These are phyloP conservation scores for Pheosia gnoma DNA, from an alignment of 2,888 invertebrate species.

Conservation along the genomic window DNA sequence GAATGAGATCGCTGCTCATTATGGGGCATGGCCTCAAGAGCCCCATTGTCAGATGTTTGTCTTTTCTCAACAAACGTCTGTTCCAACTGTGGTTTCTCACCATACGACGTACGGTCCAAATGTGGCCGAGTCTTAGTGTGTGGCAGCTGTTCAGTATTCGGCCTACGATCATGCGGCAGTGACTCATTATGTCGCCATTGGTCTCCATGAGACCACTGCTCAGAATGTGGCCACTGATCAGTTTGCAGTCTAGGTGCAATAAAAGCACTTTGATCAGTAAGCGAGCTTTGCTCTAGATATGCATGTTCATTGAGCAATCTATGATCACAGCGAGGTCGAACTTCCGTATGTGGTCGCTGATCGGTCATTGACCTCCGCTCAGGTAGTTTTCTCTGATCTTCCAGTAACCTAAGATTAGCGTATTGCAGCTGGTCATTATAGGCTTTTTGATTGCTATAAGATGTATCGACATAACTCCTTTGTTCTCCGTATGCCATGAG, in stretches of 20 bases:
- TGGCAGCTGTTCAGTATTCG: conserved; percentile 7
- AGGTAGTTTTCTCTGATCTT: conserved; percentile 14
- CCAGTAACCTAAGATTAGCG: conserved; percentile 14
- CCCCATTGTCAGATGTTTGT: conserved; percentile 14
- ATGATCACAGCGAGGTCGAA: conserved; percentile 14
- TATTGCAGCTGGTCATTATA: conserved; percentile 10
- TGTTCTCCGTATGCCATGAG: conserved; percentile 10
- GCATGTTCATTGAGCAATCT: conserved; percentile 12
- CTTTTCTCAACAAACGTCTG: conserved; percentile 12
- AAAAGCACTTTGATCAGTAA: conserved; percentile 10
- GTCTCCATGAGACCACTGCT: conserved; percentile 7
- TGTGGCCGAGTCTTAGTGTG: conserved; percentile 9
- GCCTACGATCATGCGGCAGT: conserved; percentile 17
- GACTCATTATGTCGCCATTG: conserved; percentile 11
- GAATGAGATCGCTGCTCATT: conserved; percentile 11
- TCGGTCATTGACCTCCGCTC: conserved; percentile 10
- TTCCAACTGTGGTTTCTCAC: conserved; percentile 6
- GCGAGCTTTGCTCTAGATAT: conserved; percentile 14
- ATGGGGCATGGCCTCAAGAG: conserved; percentile 11
- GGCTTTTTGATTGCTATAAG: conserved; percentile 15
- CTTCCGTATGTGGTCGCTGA: background rate
- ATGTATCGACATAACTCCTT: conserved; percentile 7
- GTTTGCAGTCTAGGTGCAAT: background rate
- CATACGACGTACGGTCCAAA: conserved; percentile 14
- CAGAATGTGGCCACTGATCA: conserved; percentile 15